Evolutionary conservation across 2,888 invertebrate genomes (phyloP).

Genomic region (Lasioglossum lativentre): DNA sequence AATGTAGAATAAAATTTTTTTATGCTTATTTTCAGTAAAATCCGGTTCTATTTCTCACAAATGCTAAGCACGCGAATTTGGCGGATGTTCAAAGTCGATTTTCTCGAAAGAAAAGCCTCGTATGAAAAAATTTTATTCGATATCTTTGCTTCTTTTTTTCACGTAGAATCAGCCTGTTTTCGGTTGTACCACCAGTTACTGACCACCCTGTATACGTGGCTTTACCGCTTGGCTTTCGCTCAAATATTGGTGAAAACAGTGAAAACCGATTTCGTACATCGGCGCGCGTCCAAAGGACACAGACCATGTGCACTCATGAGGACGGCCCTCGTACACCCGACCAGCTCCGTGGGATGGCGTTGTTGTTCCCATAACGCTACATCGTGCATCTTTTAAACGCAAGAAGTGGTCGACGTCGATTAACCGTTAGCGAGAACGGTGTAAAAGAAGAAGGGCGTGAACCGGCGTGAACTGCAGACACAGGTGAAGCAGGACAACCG

Average conservation of each 20-base stretch:
- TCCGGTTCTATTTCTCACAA: neutral
- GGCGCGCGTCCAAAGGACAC: constrained; percentile 1
- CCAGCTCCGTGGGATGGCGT: constrained; percentile 45
- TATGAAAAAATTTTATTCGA: neutral
- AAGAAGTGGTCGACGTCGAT: constrained; percentile 65
- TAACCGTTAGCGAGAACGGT: constrained; percentile 68
- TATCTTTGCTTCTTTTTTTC: neutral
- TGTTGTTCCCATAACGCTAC: constrained; percentile 18
- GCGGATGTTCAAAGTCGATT: neutral
- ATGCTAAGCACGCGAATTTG: too few species aligned
- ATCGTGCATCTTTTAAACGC: constrained; percentile 29
- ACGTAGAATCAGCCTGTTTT: neutral
- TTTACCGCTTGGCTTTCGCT: neutral
- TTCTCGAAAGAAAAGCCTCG: neutral
- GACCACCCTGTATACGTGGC: neutral
- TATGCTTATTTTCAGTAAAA: neutral
- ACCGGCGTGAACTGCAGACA: constrained; percentile 67
- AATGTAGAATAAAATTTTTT: neutral
- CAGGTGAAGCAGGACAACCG: constrained; percentile 70
- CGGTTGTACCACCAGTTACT: neutral
- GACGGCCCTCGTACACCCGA: neutral
- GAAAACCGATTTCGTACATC: neutral
- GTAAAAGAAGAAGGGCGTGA: constrained; percentile 71
- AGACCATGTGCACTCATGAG: neutral
- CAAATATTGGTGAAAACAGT: neutral